Evolutionary conservation across 2,113 vertebrate species (phyloP).

Genomic region (Oryzias javanicus): DNA sequence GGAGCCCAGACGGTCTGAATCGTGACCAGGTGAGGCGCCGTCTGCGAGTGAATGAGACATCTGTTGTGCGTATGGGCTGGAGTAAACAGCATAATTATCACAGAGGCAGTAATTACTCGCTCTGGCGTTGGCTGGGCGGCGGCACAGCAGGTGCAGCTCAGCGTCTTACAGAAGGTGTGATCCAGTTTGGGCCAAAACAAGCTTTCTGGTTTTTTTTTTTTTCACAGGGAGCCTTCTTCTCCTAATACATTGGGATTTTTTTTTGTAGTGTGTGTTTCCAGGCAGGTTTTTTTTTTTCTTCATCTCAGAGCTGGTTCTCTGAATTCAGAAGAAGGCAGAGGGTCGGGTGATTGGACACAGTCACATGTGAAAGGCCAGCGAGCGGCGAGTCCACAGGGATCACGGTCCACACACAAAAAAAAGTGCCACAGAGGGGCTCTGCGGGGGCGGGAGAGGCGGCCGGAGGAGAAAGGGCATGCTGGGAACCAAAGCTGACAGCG

Average conservation of each 20-base stretch:
- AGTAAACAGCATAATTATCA: conserved; percentile 69
- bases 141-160: conserved; percentile 69
- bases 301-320: conserved; percentile 41
- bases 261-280: background rate
- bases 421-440: conserved; percentile 37
- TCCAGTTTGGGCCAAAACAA: conserved; percentile 51
- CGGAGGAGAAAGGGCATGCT: conserved; percentile 61
- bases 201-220: conserved; percentile 44
- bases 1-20: background rate
- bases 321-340: conserved; percentile 52
- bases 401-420: conserved; percentile 71
- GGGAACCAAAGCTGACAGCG: conserved; percentile 76
- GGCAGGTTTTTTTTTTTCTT: conserved; percentile 17
- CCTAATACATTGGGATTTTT: too few relatives aligned
- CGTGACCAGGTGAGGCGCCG: conserved; percentile 19
- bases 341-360: conserved; percentile 78
- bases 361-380: conserved; percentile 77
- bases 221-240: too few relatives aligned
- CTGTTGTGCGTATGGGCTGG: conserved; percentile 59
- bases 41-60: conserved; percentile 51
- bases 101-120: conserved; percentile 57
- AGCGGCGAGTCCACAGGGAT: conserved; percentile 70
- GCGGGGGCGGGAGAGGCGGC: conserved; percentile 34
- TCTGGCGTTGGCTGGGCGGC: conserved; percentile 25
- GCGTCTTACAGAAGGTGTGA: conserved; percentile 64